Evolutionary conservation across 2,888 invertebrate genomes (phyloP), one percentile per base, ranked within the genome.

Genomic region (Camponotus fellah): DNA sequence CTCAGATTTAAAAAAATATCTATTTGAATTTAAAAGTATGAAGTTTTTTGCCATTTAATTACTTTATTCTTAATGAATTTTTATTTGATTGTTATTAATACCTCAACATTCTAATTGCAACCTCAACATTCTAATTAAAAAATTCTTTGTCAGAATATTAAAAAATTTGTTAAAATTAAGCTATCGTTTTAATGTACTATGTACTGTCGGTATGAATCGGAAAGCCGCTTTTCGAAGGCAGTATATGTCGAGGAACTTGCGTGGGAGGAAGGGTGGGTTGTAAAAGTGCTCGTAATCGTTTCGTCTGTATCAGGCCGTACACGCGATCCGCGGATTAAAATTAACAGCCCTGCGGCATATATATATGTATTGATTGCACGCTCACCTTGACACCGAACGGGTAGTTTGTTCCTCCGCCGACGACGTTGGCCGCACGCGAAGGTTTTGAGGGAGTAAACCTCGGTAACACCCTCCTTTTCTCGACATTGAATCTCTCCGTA

Each of bases 321-420:
- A 91, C 91, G 91, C 91, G 85, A 90, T 87, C 87, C 77, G 76
- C 85, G 87, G 53, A 91, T 92, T 90, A 91, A 90, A 91, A 92
- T 92, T 89, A 92, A 92, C 91, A 89, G 82, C 90, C 89, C 87
- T 88, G 60, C 69, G 46, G 90, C 88, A 87, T 87, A 90, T 92
- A 26, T 26, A 26, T 26, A 26, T 26, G 26, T 26, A 93, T 93
- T 92, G 93, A 93, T 93, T 91, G 89, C 90, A 88, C 89, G 90
- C 85, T 92, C 90, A 91, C 91, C 92, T 92, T 92, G 92, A 91
- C 91, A 91, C 87, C 87, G 88, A 85, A 74, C 65, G n/a, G 53
- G 37, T 43, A 58, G 83, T 79, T 90, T 86, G 87, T 69, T 79
- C 60, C 71, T 80, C 46, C 60, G 46, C 10, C 60, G 37, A 56